Base-by-base conservation (phyloP, 2,888 invertebrate genomes). In the Tupiocoris notatus region DNA sequence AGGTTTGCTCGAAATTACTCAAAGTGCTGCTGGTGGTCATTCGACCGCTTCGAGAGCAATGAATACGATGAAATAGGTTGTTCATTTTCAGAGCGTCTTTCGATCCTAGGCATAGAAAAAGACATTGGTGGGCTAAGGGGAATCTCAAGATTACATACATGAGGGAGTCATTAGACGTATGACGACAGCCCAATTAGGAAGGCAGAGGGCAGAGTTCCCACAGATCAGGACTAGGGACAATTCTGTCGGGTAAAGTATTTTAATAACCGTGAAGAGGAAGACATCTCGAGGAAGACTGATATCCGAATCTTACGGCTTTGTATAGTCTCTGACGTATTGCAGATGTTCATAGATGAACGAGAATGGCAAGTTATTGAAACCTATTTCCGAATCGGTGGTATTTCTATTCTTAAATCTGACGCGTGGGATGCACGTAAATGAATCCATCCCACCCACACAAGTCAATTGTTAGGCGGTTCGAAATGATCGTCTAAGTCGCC, bases 151-250 rank as follows among this genome's bases (percentile, higher is more conserved):
- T 70, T 70, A 70, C 70, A 70, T 70, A 70, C 58, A 54, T 70
- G 70, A 24, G 25, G 59, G 57, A 68, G 70, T 70, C 70, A 70
- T 70, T 70, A 70, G 70, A 70, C 70, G 70, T 70, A 70, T 70
- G 70, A 70, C 58, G 70, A 39, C 39, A 12, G 39, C 58, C 70
- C 70, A 70, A 70, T 70, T 70, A 70, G 70, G 20, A 59, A 58
- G 54, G 67, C 23, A 54, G 54, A 54, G 67, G 59, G 54, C 23
- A 25, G 59, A 70, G 70, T 70, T 70, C 70, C 70, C 70, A 70
- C 70, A 70, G 58, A 24, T 58, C 20, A 24, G 16, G 25, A 16
- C 39, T 12, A n/a, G 24, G 67, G 67, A 54, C n/a, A 67, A 56
- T 56, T 67, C 56, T 67, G 67, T 39, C 7, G 59, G 59, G n/a